These are phyloP conservation scores for Agonopterix arenella DNA, from an alignment of 2,888 invertebrate species.

Conservation along the genomic window DNA sequence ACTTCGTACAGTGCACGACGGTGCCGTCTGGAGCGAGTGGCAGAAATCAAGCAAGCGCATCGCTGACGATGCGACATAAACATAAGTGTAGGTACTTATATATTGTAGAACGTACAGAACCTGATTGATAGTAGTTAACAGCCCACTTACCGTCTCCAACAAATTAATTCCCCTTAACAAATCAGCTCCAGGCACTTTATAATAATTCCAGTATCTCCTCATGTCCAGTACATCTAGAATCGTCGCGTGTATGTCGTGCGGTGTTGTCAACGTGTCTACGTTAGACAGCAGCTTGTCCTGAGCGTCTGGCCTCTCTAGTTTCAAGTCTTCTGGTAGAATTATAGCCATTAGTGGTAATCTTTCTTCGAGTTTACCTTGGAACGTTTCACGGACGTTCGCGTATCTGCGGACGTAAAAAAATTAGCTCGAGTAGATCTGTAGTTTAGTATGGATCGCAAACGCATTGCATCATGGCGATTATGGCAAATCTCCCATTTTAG, in stretches of 20 bases:
- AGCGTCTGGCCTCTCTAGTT: constrained; percentile 76
- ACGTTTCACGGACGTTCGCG: constrained; percentile 86
- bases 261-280: constrained; percentile 82
- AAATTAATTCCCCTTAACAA: constrained; percentile 77
- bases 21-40: too few relatives aligned
- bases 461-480: too few relatives aligned
- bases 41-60: too few relatives aligned
- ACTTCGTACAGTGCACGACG: too few relatives aligned
- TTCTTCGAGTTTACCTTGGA: constrained; percentile 94
- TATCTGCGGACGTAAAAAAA: constrained; percentile 72
- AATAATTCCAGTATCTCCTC: constrained; percentile 21
- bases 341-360: constrained; percentile 91
- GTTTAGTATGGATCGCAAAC: too few relatives aligned
- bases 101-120: too few relatives aligned
- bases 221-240: constrained; percentile 16
- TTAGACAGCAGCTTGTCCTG: constrained; percentile 80
- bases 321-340: constrained; percentile 83
- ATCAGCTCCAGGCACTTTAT: constrained; percentile 66
- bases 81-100: too few relatives aligned
- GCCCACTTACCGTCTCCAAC: constrained; percentile 73
- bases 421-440: too few relatives aligned
- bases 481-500: too few relatives aligned
- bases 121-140: too few relatives aligned
- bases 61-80: too few relatives aligned
- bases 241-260: constrained; percentile 91